Evolutionary conservation across 2,888 invertebrate genomes (phyloP).

Genomic region (Syrista parreyssii): DNA sequence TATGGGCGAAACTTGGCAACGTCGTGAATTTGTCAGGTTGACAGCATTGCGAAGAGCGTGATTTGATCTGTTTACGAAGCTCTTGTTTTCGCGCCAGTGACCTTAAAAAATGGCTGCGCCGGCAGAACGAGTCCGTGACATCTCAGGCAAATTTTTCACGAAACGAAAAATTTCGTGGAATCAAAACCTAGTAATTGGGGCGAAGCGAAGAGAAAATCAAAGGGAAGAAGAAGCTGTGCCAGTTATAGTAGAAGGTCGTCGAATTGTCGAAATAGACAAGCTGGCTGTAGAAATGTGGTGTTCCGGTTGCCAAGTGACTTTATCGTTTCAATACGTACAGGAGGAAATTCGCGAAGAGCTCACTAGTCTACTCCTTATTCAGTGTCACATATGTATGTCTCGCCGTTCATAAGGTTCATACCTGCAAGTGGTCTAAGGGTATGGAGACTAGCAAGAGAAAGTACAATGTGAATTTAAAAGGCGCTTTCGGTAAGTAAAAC

Average conservation of each 20-base stretch:
- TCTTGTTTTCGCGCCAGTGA: too few species aligned
- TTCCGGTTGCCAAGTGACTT: not conserved
- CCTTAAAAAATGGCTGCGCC: too few species aligned
- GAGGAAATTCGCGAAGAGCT: too few species aligned
- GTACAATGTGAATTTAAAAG: constrained; percentile 7
- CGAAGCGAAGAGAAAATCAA: constrained; percentile 9
- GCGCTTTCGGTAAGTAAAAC: constrained; percentile 8
- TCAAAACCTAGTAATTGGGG: not conserved
- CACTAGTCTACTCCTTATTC: too few species aligned
- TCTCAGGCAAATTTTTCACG: constrained; percentile 4
- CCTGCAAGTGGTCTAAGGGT: not conserved
- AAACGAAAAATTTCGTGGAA: constrained; percentile 6
- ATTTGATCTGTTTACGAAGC: too few species aligned
- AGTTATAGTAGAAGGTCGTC: not conserved
- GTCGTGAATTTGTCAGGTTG: too few species aligned
- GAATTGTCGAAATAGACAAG: too few species aligned
- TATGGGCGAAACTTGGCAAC: too few species aligned
- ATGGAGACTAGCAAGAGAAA: not conserved
- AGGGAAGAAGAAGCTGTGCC: not conserved
- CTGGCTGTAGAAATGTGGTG: constrained; percentile 8
- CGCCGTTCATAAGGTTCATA: not conserved
- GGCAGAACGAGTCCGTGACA: not conserved
- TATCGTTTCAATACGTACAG: constrained; percentile 19
- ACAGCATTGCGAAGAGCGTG: too few species aligned
- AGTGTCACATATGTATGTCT: constrained; percentile 11